Conservation (phyloP, 2,888 invertebrate species). For the Hecatera dysodea region DNA sequence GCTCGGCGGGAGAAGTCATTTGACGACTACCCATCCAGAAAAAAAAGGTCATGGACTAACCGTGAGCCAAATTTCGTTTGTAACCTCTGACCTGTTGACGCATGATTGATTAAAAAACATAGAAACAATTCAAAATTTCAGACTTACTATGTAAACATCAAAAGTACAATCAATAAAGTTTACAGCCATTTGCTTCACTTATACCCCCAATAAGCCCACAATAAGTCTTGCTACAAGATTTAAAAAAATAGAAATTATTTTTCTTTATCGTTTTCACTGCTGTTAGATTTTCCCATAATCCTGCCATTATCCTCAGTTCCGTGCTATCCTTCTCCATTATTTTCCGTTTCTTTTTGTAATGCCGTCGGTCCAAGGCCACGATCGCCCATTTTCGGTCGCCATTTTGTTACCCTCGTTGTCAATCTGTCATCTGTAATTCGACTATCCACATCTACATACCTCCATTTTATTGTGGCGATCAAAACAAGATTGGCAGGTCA, state of each 20-base stretch:
- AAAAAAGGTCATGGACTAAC: no score
- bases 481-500: not conserved
- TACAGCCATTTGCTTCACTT: no score
- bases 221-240: not conserved
- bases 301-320: constrained; percentile 16
- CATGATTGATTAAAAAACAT: no score
- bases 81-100: no score
- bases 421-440: constrained; percentile 26
- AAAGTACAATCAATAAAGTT: no score
- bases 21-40: no score
- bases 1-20: no score
- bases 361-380: constrained; percentile 20
- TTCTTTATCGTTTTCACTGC: constrained; percentile 3
- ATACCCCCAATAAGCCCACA: no score
- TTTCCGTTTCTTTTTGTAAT: constrained; percentile 43
- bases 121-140: no score
- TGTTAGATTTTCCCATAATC: constrained; percentile 24
- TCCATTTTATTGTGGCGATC: constrained; percentile 5
- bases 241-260: not conserved
- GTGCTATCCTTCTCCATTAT: constrained; percentile 28
- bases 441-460: not conserved
- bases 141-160: no score
- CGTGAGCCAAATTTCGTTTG: not conserved
- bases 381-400: constrained; percentile 48
- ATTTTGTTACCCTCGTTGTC: constrained; percentile 29